These are phyloP conservation scores for Limnephilus auricula DNA, from an alignment of 2,888 invertebrate species.

Conservation along the genomic window DNA sequence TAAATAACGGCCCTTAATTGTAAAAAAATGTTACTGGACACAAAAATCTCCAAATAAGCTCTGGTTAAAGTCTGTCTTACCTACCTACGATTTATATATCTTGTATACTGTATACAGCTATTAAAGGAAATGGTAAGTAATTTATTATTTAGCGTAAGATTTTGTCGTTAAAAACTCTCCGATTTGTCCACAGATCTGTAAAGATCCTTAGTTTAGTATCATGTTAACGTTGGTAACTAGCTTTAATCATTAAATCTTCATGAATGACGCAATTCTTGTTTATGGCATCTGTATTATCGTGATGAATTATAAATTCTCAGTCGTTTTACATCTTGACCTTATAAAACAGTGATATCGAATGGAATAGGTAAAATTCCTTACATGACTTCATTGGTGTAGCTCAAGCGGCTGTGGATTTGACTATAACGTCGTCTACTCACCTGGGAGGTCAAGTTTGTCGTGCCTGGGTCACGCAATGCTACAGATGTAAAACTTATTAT, in stretches of 20 bases:
- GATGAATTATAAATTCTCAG: background rate
- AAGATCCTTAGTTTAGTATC: background rate
- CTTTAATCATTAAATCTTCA: background rate
- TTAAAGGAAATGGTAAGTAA: background rate
- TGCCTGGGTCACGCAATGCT: background rate
- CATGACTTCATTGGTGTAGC: background rate
- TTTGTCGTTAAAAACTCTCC: background rate
- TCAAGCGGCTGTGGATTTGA: background rate
- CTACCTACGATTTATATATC: no score
- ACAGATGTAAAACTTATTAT: background rate
- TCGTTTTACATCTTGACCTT: background rate
- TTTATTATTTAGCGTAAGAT: background rate
- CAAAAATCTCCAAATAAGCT: no score
- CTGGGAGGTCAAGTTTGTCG: slow-evolving; percentile 12
- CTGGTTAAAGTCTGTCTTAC: no score
- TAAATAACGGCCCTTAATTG: no score
- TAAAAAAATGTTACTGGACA: no score
- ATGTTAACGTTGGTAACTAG: background rate
- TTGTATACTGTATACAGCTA: no score
- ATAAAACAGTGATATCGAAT: background rate
- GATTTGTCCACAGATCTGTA: background rate
- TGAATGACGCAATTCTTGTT: background rate
- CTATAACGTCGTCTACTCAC: background rate
- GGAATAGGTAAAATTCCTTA: background rate
- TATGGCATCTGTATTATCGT: background rate